These are phyloP conservation scores for Parascotia fuliginaria DNA, from an alignment of 2,888 invertebrate species.

Conservation along the genomic window DNA sequence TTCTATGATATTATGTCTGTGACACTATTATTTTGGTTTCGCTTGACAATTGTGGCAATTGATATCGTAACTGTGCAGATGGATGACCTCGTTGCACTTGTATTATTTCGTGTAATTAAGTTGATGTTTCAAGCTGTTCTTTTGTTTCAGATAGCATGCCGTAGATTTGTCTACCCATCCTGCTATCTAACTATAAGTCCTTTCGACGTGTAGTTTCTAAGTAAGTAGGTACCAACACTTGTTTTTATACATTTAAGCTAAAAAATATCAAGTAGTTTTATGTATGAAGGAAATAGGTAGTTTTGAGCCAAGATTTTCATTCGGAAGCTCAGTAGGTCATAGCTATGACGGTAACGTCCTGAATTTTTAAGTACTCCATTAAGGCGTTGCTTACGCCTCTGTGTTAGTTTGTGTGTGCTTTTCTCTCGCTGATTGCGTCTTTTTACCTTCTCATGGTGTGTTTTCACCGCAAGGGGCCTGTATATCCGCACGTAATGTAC, in stretches of 20 bases:
- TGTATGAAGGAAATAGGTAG: constrained; percentile 36
- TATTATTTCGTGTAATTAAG: constrained; percentile 28
- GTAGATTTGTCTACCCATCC: constrained; percentile 47
- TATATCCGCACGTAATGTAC: constrained; percentile 59
- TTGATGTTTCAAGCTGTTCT: constrained; percentile 24
- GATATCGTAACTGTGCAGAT: constrained; percentile 43
- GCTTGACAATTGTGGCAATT: constrained; percentile 47
- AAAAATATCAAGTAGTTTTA: constrained; percentile 14
- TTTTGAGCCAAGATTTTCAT: constrained; percentile 40
- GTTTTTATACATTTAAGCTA: constrained; percentile 8
- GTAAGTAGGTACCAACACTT: constrained; percentile 23
- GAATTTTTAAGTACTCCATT: constrained; percentile 82
- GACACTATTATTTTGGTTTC: constrained; percentile 41
- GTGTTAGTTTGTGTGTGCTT: constrained; percentile 63
- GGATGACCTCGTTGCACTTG: constrained; percentile 40
- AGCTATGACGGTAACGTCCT: constrained; percentile 63
- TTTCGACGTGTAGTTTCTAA: constrained; percentile 21
- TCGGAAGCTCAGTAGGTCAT: constrained; percentile 66
- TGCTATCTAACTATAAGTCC: constrained; percentile 21
- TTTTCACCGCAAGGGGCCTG: constrained; percentile 60
- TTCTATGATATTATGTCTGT: constrained; percentile 23
- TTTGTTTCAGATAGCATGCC: constrained; percentile 70
- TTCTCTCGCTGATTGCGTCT: constrained; percentile 81
- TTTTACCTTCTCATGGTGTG: constrained; percentile 74
- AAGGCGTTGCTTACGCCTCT: constrained; percentile 56